These are phyloP conservation scores for Scomber colias DNA, from an alignment of 2,113 vertebrate species.

Conservation along the genomic window DNA sequence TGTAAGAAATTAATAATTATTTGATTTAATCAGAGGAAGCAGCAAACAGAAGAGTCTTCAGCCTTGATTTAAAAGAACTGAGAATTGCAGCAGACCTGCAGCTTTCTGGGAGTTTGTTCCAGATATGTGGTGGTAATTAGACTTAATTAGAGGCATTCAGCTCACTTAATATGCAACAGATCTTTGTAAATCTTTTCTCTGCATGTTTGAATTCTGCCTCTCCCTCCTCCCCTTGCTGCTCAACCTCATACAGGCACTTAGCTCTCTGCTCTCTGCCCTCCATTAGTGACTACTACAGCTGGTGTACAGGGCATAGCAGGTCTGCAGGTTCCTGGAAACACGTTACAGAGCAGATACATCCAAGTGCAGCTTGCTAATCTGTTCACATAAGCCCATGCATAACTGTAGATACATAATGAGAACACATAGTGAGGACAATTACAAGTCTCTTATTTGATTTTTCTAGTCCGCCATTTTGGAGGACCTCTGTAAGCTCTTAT, in stretches of 20 bases:
- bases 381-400: not conserved
- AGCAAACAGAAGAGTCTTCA: too few species aligned
- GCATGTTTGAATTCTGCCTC: conserved; percentile 26
- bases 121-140: too few species aligned
- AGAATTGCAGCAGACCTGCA: too few species aligned
- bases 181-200: conserved; percentile 23
- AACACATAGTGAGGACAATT: not conserved
- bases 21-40: too few species aligned
- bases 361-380: conserved; percentile 17
- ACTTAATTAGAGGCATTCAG: conserved; percentile 1
- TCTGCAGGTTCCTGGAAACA: conserved; percentile 45
- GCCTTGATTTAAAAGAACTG: too few species aligned
- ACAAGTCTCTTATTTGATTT: too few species aligned
- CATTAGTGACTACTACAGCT: conserved; percentile 61
- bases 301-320: conserved; percentile 37
- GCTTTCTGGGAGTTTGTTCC: too few species aligned
- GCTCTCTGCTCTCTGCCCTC: conserved; percentile 49
- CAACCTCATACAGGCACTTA: conserved; percentile 29
- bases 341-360: conserved; percentile 20
- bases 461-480: too few species aligned
- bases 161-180: conserved; percentile 21
- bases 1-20: too few species aligned
- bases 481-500: too few species aligned
- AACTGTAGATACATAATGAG: not conserved
- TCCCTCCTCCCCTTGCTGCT: conserved; percentile 8